These are phyloP conservation scores for Euzetes globulus DNA, from an alignment of 2,888 invertebrate species.

Conservation along the genomic window DNA sequence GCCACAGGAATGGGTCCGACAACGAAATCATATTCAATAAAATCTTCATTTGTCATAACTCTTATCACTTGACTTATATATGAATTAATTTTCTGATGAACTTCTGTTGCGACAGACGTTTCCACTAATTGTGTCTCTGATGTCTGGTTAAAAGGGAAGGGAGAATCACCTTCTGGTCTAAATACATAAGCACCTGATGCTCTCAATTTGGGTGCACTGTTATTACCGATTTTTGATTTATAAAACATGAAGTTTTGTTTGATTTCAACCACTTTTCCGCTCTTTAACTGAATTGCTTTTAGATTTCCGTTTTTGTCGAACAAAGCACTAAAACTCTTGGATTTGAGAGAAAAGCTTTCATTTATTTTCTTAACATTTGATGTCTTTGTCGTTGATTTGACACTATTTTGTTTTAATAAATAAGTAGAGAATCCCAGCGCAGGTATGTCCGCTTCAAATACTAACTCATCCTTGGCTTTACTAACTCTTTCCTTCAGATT, in stretches of 20 bases:
- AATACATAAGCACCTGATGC: constrained; percentile 89
- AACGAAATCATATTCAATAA: constrained; percentile 53
- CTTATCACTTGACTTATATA: constrained; percentile 47
- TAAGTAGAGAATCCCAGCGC: constrained; percentile 49
- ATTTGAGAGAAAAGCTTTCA: not conserved
- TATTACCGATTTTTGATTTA: constrained; percentile 42
- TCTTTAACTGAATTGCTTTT: constrained; percentile 48
- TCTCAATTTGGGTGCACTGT: constrained; percentile 50
- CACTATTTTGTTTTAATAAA: constrained; percentile 43
- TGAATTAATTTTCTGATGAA: constrained; percentile 46
- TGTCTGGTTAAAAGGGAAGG: not conserved
- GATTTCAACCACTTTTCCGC: constrained; percentile 45
- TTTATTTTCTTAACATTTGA: not conserved
- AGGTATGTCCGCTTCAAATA: constrained; percentile 62
- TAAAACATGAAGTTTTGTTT: constrained; percentile 67
- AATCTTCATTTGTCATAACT: constrained; percentile 42
- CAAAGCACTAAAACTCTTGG: constrained; percentile 46
- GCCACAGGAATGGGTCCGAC: constrained; percentile 53
- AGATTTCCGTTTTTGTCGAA: constrained; percentile 57
- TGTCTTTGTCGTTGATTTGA: not conserved
- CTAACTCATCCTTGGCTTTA: constrained; percentile 59
- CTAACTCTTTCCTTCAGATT: constrained; percentile 59
- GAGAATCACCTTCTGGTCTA: constrained; percentile 12
- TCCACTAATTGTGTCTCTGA: not conserved
- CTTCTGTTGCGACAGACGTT: constrained; percentile 33